These are phyloP conservation scores for Clarias gariepinus DNA, from an alignment of 2,113 vertebrate species.

Conservation along the genomic window DNA sequence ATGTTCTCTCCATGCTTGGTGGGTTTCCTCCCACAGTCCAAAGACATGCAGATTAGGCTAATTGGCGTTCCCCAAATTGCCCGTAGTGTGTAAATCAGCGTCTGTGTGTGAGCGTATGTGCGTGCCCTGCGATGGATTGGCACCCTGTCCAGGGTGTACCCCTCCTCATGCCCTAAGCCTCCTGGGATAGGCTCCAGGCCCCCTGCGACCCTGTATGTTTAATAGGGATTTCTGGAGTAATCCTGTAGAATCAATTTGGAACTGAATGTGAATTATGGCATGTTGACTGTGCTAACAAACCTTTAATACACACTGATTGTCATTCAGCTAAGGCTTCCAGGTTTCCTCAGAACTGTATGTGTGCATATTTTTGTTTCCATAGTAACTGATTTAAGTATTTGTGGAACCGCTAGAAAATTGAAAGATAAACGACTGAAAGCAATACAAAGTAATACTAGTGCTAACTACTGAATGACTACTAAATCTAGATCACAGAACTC, in stretches of 20 bases:
- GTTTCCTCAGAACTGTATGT: not conserved
- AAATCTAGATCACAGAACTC: not conserved
- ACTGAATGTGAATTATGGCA: constrained; percentile 12
- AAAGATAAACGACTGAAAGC: not conserved
- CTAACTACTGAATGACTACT: not conserved
- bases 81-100: too few species aligned
- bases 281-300: not conserved
- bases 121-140: too few species aligned
- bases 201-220: not conserved
- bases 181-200: too few species aligned
- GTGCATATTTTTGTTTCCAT: constrained; percentile 8
- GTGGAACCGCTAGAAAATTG: not conserved
- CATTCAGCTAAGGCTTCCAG: not conserved
- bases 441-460: not conserved
- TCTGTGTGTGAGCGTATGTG: too few species aligned
- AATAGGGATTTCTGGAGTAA: constrained; percentile 8
- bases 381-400: not conserved
- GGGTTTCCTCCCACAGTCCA: not conserved
- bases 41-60: too few species aligned
- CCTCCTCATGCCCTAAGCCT: too few species aligned
- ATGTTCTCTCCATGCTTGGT: constrained; percentile 45
- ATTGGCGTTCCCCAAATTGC: too few species aligned
- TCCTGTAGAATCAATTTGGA: not conserved
- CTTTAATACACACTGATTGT: not conserved
- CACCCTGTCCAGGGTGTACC: too few species aligned